Evolutionary conservation across 2,797 vertebrate genomes (phyloP).

Genomic region (Sphenopsis melanotis): DNA sequence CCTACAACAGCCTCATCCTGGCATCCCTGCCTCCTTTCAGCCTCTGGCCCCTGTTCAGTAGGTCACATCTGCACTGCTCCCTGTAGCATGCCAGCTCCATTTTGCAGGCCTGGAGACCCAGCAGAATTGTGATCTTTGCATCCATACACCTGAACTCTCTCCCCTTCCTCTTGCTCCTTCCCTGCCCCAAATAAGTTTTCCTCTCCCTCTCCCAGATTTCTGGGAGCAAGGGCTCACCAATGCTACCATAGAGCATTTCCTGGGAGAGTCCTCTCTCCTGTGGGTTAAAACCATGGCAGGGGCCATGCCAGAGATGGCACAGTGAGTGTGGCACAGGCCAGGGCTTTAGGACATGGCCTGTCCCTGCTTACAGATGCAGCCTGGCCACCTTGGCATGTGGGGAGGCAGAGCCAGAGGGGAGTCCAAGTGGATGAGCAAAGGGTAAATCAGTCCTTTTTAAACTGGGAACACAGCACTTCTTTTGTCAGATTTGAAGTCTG

Average conservation of each 20-base stretch:
- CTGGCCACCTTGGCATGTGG: neutral
- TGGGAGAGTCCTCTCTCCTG: neutral
- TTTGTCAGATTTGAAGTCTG: neutral
- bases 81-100: neutral
- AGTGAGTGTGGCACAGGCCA: neutral
- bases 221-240: neutral
- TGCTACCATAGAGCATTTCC: neutral
- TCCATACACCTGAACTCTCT: fast-evolving
- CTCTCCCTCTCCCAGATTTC: neutral
- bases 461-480: neutral
- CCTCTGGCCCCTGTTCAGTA: neutral
- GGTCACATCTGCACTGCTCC: neutral
- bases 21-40: neutral
- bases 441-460: neutral
- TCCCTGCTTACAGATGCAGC: neutral
- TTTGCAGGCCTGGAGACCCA: fast-evolving
- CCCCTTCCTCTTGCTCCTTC: neutral
- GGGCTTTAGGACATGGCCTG: neutral
- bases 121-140: neutral
- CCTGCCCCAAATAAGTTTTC: neutral
- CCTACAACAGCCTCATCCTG: fast-evolving
- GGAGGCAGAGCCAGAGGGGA: neutral
- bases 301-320: neutral
- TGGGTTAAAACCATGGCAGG: neutral
- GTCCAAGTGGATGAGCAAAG: neutral